Evolutionary conservation across 2,797 vertebrate genomes (phyloP), one percentile per base, ranked within the genome.

Genomic region (Argya squamiceps): DNA sequence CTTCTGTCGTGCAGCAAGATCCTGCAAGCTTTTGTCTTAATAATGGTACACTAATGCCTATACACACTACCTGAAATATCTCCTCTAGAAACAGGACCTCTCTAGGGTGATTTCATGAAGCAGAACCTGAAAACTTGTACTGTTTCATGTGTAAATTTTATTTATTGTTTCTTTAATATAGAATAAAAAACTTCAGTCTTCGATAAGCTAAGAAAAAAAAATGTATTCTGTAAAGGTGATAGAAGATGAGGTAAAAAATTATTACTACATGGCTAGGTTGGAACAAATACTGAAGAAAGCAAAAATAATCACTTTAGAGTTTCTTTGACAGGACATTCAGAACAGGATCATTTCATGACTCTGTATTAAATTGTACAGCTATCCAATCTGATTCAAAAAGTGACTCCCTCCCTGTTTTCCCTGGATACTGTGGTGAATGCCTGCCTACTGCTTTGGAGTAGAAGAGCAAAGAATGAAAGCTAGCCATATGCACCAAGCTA

Each of bases 401-500:
- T 43, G 22, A 15, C 2, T 62, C 10, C 49, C 41, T 50, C 44
- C 49, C 39, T 60, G 1, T 53, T 91, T 89, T 76, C 50, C n/a
- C 43, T 55, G 50, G 7, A 9, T 71, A 13, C 29, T n/a, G 5
- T 71, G 9, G 19, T 43, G 37, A 90, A 78, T 55, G 32, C 7
- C 11, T 81, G n/a, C 19, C 30, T 60, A 37, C 21, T 60, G 24
- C 41, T 90, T 34, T 77, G 80, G 73, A 69, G 46, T n/a, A 24
- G 30, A 82, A 29, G n/a, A 73, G 15, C 21, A 88, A 27, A 77
- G 10, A 64, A 84, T 20, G 73, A 87, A 58, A 92, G 14, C 9
- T 27, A 78, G 30, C 8, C 6, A 5, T 46, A 14, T 17, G 16
- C 0, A 0, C 8, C 52, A 63, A 60, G 13, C 1, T 71, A 82